Evolutionary conservation across 2,888 invertebrate genomes (phyloP), one percentile per base, ranked within the genome.

Genomic region (Meandrusa payeni): DNA sequence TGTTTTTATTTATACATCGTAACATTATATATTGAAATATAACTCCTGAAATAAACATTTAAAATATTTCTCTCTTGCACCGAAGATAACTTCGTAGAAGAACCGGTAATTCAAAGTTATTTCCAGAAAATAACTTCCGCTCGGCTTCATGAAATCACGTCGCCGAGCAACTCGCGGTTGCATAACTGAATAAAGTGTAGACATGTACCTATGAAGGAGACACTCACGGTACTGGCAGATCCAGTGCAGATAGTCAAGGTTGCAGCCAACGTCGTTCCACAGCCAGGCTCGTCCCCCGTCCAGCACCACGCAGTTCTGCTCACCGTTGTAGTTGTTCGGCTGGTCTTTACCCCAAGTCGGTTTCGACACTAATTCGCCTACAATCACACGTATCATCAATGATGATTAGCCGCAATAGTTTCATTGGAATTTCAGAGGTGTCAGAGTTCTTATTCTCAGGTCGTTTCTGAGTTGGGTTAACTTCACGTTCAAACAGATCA

Each of bases 221-320:
- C 80, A 91, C 93, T 92, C 87, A 96, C 95, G 91, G 88, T 95
- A 94, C 83, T 96, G 95, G 81, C 97, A 97, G 66, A 97, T 95
- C 93, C 96, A 97, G 78, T 95, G 95, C 42, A 97, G 88, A 65
- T 97, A 97, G 80, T 97, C 97, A 45, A 97, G 90, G 76, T 96
- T 96, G 72, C 97, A 97, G 37, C 96, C 96, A 12, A 97, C 96
- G 76, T 97, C 97, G 74, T 97, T 97, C 97, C 97, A 97, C 0
- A 94, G 87, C 97, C 97, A 97, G 47, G 93, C 92, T 33, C 96
- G 90, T 0, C 95, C 96, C 0, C 97, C 97, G 69, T 97, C 97
- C 52, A 97, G 85, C 6, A 97, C 96, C n/a, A 94, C 96, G 79
- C 97, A 97, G 74, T 97, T 97, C 74, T 97, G 97, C 64, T 97